Percentiles rank a stretch among this genome's conserved stretches.
Conservation (phyloP, 2,113 vertebrate species). For the Mungos mungo region DNA sequence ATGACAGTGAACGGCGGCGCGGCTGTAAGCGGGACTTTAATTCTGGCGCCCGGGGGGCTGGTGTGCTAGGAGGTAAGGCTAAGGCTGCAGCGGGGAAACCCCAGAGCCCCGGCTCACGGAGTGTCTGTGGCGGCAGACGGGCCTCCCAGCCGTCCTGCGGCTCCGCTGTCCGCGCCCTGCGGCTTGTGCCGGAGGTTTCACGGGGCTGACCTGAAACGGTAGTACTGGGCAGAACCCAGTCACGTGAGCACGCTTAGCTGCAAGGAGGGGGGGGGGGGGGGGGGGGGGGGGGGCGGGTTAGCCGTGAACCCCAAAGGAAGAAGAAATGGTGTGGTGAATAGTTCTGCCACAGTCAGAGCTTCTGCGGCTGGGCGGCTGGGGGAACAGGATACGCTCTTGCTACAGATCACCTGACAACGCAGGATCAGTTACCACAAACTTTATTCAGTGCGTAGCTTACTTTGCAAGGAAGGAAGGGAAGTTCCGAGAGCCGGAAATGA, state of each 20-base stretch:
- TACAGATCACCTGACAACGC: background rate
- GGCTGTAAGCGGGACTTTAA: background rate
- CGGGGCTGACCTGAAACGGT: background rate
- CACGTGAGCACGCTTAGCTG: background rate
- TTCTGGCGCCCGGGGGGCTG: background rate
- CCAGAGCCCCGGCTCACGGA: rapidly evolving
- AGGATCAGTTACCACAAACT: background rate
- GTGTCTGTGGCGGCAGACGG: rapidly evolving
- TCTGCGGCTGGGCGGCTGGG: rapidly evolving
- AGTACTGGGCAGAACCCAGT: background rate
- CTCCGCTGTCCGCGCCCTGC: background rate
- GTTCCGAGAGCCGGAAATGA: background rate
- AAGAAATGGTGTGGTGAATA: background rate
- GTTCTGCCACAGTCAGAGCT: background rate
- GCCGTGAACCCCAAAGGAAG: background rate
- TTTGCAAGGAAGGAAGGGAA: background rate
- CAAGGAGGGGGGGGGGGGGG: background rate
- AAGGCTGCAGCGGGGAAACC: background rate
- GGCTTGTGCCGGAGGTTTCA: background rate
- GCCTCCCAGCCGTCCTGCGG: background rate
- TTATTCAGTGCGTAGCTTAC: background rate
- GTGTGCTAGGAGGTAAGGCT: rapidly evolving
- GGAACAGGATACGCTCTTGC: background rate
- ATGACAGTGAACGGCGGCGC: rapidly evolving
- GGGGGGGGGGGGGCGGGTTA: background rate